These are phyloP conservation scores for Trichonephila clavata DNA, from an alignment of 1,140 invertebrate species.

Conservation along the genomic window DNA sequence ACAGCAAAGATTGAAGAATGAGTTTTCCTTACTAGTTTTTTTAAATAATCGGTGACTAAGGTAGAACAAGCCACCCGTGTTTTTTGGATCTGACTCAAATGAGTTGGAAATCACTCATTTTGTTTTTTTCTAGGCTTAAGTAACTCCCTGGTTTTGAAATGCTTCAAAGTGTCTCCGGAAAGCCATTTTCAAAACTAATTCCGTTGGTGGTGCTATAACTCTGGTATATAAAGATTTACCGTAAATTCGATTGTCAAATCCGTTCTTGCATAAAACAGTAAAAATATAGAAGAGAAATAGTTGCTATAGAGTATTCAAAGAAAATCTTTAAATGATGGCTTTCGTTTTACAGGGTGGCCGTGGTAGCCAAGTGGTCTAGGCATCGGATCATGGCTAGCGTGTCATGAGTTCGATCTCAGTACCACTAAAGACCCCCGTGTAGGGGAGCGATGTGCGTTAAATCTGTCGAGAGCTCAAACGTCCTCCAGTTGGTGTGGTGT, in stretches of 20 bases:
- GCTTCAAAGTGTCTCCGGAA: background rate
- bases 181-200: background rate
- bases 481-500: too few species aligned
- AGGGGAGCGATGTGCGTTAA: too few species aligned
- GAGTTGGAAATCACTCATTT: constrained; percentile 45
- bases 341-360: background rate
- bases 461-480: too few species aligned
- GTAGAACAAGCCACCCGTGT: background rate
- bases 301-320: background rate
- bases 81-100: constrained; percentile 23
- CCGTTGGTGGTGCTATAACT: background rate
- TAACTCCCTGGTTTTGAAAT: background rate
- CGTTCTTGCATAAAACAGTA: background rate
- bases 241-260: constrained; percentile 27
- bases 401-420: too few species aligned
- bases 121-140: background rate
- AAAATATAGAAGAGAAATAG: background rate
- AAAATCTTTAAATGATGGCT: background rate
- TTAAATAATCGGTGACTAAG: constrained; percentile 36
- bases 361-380: too few species aligned
- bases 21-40: background rate
- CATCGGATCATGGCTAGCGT: too few species aligned
- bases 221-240: constrained; percentile 29
- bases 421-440: too few species aligned
- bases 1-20: too few species aligned